Base-by-base conservation (phyloP, 2,113 vertebrate genomes). In the Vicugna pacos region DNA sequence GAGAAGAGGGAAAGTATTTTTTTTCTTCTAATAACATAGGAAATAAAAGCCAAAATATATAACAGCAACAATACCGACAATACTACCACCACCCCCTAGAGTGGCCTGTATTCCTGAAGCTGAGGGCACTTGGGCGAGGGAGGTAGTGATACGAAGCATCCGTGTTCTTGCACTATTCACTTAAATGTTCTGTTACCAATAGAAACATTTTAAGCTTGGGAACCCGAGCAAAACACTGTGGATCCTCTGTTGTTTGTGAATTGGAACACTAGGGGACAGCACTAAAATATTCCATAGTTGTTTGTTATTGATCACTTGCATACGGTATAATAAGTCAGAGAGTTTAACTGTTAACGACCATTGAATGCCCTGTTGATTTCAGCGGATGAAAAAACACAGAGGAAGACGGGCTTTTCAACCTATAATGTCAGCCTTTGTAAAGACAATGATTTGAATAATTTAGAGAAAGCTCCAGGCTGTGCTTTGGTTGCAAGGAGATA, bases 261-360 rank as follows among this genome's bases (percentile, higher is more conserved):
- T 35, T 84, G 89, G 93, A 97, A 98, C 98, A 95, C 98, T 98
- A 98, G 98, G 98, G 97, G 98, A 97, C 97, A 98, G 98, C 98
- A 98, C 98, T 98, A 95, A 95, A 65, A 96, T 98, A 97, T 97
- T 97, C 75, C 96, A 96, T 96, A 76, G 83, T 89, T 88, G 20
- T 81, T 94, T 76, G 70, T 94, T 97, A 81, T 97, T 96, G 97
- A 98, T 98, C 95, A 96, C 60, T 76, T 80, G 28, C 65, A 93
- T 73, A 60, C 56, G 89, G 60, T 89, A 88, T 92, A 85, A 58
- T 94, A 92, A 93, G 70, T 82, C 87, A 75, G 82, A 77, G 60
- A 73, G 82, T 91, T 95, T 82, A 80, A 80, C 85, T 91, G 46
- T 58, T 96, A 76, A 89, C 72, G 72, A 94, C 65, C 83, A 38